These are phyloP conservation scores for Oscheius sp. DNA, from an alignment of 2,888 invertebrate species.

Conservation along the genomic window DNA sequence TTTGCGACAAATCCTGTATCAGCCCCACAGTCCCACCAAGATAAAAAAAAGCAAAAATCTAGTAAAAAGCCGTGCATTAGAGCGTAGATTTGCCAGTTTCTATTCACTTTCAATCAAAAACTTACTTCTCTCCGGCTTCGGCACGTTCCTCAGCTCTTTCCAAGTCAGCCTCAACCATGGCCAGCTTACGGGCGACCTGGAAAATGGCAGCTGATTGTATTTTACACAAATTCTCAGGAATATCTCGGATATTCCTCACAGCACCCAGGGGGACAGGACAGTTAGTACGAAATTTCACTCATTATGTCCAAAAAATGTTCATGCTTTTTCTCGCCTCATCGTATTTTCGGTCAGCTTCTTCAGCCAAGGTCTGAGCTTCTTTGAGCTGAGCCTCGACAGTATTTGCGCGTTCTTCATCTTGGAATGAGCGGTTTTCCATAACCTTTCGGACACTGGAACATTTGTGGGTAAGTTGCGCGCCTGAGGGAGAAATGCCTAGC, in stretches of 20 bases:
- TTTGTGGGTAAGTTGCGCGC: background rate
- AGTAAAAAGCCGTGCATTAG: constrained; percentile 17
- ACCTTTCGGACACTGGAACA: constrained; percentile 92
- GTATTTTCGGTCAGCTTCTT: constrained; percentile 99
- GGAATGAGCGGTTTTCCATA: constrained; percentile 98
- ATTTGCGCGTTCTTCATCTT: constrained; percentile 99
- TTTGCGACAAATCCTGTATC: too few species aligned
- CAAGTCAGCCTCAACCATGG: constrained; percentile 99
- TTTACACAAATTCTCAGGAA: background rate
- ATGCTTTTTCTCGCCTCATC: constrained; percentile 85
- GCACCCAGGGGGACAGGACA: constrained; percentile 20
- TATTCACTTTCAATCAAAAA: constrained; percentile 8
- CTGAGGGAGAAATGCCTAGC: background rate
- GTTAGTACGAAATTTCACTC: too few species aligned
- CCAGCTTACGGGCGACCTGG: constrained; percentile 99
- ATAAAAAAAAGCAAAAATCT: too few species aligned
- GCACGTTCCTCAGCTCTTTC: constrained; percentile 99
- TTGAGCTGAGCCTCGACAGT: constrained; percentile 98
- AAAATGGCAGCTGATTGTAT: background rate
- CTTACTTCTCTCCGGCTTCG: constrained; percentile 98
- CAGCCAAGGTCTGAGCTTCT: constrained; percentile 99
- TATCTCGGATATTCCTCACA: background rate
- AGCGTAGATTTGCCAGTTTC: background rate
- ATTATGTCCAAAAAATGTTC: too few species aligned
- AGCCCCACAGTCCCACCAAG: too few species aligned